Evolutionary conservation across 2,888 invertebrate species (phyloP).

Genomic region (Argyresthia goedartella): DNA sequence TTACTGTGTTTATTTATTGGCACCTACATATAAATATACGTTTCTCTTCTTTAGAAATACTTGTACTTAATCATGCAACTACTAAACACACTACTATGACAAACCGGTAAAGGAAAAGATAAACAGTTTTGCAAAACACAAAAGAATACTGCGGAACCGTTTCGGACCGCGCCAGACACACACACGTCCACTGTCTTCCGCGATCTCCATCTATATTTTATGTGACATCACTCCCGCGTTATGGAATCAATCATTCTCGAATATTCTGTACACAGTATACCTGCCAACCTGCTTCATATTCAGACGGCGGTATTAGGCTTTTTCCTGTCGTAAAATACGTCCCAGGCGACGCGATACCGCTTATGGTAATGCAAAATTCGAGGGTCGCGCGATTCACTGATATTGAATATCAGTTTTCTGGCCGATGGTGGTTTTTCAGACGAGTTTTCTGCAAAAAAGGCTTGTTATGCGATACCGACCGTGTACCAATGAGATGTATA

Average conservation of each 20-base stretch:
- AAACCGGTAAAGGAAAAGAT: no score
- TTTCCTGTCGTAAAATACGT: conserved; percentile 26
- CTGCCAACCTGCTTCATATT: conserved; percentile 34
- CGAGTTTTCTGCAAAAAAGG: not conserved
- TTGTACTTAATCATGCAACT: no score
- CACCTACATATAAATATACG: not conserved
- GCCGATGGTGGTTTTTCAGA: not conserved
- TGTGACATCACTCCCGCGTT: conserved; percentile 27
- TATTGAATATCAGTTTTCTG: not conserved
- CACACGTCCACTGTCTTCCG: not conserved
- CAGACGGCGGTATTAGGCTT: conserved; percentile 22
- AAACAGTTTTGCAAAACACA: no score
- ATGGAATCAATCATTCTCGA: conserved; percentile 41
- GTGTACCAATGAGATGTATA: no score
- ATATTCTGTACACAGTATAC: not conserved
- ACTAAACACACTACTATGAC: no score
- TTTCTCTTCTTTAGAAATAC: no score
- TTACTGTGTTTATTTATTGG: not conserved
- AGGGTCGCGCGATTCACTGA: not conserved
- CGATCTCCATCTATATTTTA: conserved; percentile 35
- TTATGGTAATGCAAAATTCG: conserved; percentile 9
- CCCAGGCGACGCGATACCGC: conserved; percentile 9
- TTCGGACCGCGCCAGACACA: not conserved
- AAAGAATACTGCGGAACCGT: not conserved
- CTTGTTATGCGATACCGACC: no score